phyloP scores from a whole-genome alignment of 2,888 invertebrate genomes.

The Pegoplata infirma region DNA sequence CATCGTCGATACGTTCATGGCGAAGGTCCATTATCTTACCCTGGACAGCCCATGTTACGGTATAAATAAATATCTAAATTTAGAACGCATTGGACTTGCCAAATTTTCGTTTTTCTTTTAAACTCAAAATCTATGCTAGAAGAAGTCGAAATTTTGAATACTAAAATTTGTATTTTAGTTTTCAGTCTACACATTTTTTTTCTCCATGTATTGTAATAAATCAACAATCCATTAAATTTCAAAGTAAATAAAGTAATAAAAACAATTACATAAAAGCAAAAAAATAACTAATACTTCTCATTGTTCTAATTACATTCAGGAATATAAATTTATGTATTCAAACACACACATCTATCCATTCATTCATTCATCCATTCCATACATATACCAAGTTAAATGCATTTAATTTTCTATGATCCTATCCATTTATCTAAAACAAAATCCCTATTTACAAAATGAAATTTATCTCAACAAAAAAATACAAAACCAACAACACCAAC shows the following conservation, averaged over 20 bases:
- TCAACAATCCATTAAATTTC: neutral
- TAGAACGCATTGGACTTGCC: too few species aligned
- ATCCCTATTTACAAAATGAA: conserved; percentile 48
- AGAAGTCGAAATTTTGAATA: too few species aligned
- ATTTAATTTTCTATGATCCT: conserved; percentile 53
- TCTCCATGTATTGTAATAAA: neutral
- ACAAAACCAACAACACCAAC: neutral
- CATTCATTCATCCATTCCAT: neutral
- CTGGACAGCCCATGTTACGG: too few species aligned
- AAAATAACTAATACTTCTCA: neutral
- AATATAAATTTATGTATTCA: too few species aligned
- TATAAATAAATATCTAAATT: too few species aligned
- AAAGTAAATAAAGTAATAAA: conserved; percentile 18
- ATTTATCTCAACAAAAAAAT: conserved; percentile 35
- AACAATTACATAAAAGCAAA: neutral
- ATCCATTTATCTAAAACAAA: conserved; percentile 45
- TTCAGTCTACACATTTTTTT: too few species aligned
- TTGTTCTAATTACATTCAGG: conserved; percentile 27
- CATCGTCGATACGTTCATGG: too few species aligned
- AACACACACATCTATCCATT: neutral
- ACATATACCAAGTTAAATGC: conserved; percentile 37
- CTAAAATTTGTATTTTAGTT: too few species aligned
- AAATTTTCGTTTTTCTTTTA: too few species aligned
- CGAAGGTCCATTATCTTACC: too few species aligned
- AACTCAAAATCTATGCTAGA: too few species aligned